A percentile compares a stretch with the other conserved stretches of the same genome.
Evolutionary conservation across 2,797 vertebrate species (phyloP).

Genomic region (Aeoliscus strigatus): DNA sequence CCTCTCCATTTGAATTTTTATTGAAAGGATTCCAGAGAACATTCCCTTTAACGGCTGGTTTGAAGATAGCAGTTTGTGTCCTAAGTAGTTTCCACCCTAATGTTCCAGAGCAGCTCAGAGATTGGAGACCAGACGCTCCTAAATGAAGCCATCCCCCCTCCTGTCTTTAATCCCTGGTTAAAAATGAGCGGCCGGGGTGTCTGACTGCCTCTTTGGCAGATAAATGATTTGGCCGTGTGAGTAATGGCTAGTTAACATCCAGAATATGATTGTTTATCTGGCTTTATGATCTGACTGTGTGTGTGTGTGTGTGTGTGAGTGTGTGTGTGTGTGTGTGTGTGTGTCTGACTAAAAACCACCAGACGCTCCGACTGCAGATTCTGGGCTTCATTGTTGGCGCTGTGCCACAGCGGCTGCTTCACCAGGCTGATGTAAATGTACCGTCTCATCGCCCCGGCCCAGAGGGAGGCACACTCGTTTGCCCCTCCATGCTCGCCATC

Average conservation of each 20-base stretch:
- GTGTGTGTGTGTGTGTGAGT: slow-evolving; percentile 39
- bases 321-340: slow-evolving; percentile 14
- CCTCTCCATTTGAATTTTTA: slow-evolving; percentile 43
- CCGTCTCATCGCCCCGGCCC: slow-evolving; percentile 47
- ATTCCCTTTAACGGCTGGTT: slow-evolving; percentile 9
- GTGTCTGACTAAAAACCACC: slow-evolving; percentile 35
- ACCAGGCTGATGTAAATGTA: slow-evolving; percentile 55
- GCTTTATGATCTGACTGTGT: slow-evolving; percentile 58
- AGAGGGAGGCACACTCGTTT: slow-evolving; percentile 38
- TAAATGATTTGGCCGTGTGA: slow-evolving; percentile 45
- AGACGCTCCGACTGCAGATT: slow-evolving; percentile 52
- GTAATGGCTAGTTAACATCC: slow-evolving; percentile 61
- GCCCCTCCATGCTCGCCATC: slow-evolving; percentile 43
- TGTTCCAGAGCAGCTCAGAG: slow-evolving; percentile 27
- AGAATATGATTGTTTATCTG: slow-evolving; percentile 64
- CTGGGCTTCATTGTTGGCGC: slow-evolving; percentile 38
- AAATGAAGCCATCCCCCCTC: slow-evolving; percentile 32
- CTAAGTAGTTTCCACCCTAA: slow-evolving; percentile 45
- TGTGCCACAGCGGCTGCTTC: slow-evolving; percentile 43
- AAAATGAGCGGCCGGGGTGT: slow-evolving; percentile 29
- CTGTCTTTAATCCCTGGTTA: slow-evolving; percentile 30
- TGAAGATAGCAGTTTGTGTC: slow-evolving; percentile 37
- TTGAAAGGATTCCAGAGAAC: slow-evolving; percentile 42
- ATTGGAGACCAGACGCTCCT: slow-evolving; percentile 21
- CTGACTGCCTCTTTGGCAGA: slow-evolving; percentile 40